phyloP scores from a whole-genome alignment of 1,140 invertebrate genomes.

The Acromyrmex heyeri region DNA sequence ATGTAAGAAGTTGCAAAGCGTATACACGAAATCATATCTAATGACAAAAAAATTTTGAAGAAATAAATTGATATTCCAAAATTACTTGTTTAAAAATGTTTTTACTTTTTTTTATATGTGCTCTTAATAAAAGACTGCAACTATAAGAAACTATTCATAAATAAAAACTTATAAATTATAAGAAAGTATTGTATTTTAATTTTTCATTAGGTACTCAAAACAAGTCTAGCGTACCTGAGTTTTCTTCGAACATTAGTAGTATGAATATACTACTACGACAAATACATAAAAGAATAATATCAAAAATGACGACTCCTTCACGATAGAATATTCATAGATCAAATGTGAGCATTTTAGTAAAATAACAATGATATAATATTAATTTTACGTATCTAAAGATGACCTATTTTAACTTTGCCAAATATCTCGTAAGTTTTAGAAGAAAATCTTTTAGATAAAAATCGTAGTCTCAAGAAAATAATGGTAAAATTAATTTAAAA shows the following conservation, averaged over 20 bases:
- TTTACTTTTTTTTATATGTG: not conserved
- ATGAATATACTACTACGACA: constrained; percentile 2
- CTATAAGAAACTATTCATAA: not conserved
- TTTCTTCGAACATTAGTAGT: constrained; percentile 59
- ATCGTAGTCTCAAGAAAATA: too few species aligned
- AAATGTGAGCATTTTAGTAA: constrained; percentile 31
- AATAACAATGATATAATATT: not conserved
- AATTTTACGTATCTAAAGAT: too few species aligned
- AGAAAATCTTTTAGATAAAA: too few species aligned
- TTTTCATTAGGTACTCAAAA: constrained; percentile 66
- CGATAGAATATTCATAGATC: not conserved
- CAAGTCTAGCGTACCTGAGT: constrained; percentile 67
- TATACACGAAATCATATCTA: not conserved
- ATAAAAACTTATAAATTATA: not conserved
- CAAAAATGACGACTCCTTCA: not conserved
- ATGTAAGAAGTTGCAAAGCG: constrained; percentile 45
- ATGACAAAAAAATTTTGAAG: not conserved
- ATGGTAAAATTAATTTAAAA: too few species aligned
- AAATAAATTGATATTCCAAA: constrained; percentile 10
- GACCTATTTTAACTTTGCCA: too few species aligned
- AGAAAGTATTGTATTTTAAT: not conserved
- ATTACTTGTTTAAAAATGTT: not conserved
- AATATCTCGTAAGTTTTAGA: too few species aligned
- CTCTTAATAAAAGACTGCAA: not conserved
- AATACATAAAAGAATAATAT: not conserved